A percentile compares a stretch with the other conserved stretches of the same genome.
These are phyloP conservation scores for Semnornis frantzii DNA, from an alignment of 2,113 vertebrate genomes.

Conservation along the genomic window DNA sequence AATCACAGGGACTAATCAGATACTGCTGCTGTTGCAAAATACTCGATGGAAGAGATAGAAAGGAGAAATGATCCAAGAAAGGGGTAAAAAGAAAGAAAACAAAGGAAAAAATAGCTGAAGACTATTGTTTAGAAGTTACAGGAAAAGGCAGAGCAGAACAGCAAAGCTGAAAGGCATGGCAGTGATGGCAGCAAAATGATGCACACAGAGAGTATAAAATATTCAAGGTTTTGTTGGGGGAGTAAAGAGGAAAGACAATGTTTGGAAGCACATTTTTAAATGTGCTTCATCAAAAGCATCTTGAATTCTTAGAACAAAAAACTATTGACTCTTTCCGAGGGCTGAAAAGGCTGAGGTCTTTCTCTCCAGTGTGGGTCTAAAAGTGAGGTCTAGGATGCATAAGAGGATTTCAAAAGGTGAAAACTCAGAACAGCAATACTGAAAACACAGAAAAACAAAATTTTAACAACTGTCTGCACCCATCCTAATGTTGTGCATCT, in stretches of 20 bases:
- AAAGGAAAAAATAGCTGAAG: not conserved
- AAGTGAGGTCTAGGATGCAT: not conserved
- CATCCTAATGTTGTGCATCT: not conserved
- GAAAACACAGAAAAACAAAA: not conserved
- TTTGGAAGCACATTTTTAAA: not conserved
- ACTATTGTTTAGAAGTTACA: not conserved
- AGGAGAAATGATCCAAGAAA: not conserved
- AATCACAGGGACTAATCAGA: slow-evolving; percentile 44
- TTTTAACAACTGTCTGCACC: not conserved
- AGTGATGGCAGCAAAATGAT: not conserved
- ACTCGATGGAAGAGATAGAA: slow-evolving; percentile 14
- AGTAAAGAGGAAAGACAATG: not conserved
- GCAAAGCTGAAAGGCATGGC: not conserved
- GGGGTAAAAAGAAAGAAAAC: not conserved
- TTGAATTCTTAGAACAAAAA: not conserved
- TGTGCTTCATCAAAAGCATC: not conserved
- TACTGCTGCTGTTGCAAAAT: slow-evolving; percentile 2
- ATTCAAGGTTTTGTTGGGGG: not conserved
- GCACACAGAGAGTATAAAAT: not conserved
- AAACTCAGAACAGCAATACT: not conserved
- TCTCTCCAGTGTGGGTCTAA: not conserved
- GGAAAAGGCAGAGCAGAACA: not conserved
- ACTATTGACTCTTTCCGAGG: not conserved
- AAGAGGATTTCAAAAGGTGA: not conserved
- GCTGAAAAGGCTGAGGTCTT: not conserved